Base-by-base conservation (phyloP, 2,113 vertebrate genomes). In the Pelobates fuscus region DNA sequence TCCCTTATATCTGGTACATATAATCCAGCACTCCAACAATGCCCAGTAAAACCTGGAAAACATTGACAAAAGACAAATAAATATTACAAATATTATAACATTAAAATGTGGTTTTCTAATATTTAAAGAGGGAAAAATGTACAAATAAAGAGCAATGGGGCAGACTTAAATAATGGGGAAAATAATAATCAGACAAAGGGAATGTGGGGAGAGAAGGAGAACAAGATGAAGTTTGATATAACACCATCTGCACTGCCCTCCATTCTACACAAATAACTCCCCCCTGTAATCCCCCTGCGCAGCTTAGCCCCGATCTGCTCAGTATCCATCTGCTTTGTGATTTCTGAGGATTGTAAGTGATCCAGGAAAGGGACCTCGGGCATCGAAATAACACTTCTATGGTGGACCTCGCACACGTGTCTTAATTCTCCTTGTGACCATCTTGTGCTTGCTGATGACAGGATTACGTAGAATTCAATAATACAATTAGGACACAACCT, bases 251-350 rank as follows among this genome's bases (percentile, higher is more conserved):
- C 85, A 83, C 80, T 77, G 26, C 79, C 41, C 79, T 74, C 60
- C 57, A 70, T 77, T 80, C 72, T 1, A 57, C 30, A 20, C 70
- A 84, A 57, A 77, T 79, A 87, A 86, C 85, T 85, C 83, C 86
- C 83, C 85, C 84, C 85, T 79, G 82, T 89, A 89, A 89, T 88
- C 82, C 85, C 81, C 82, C 84, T 84, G 84, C 85, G 82, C 86
- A 88, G 86, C 88, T 90, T 89, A 89, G 80, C 10, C 81, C 84
- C 86, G 82, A 88, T 89, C 87, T 89, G 84, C 86, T 88, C 85
- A 81, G 80, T 89, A 83, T 86, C 85, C 87, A 88, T 88, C 88
- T 88, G 86, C 83, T 82, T 83, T 76, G 78, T 81, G 82, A 89
- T 85, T 89, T 86, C 85, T 81, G 82, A 20, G 82, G 86, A 86